Evolutionary conservation across 2,113 vertebrate genomes (phyloP).

Genomic region (Tonatia bakeri): DNA sequence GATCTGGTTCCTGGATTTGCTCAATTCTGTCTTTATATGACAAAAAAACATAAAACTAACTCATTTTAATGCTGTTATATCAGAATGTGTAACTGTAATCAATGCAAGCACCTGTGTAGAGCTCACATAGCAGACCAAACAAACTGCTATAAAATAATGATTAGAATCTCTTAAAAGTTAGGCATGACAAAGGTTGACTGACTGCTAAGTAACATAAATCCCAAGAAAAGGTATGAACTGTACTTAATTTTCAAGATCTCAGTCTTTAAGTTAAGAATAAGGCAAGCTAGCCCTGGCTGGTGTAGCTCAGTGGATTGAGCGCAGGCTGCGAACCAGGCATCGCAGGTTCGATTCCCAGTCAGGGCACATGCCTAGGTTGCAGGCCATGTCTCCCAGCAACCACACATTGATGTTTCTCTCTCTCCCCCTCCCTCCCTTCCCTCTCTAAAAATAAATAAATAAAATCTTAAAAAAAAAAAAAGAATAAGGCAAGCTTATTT

Average conservation of each 20-base stretch:
- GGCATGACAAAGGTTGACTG: conserved; percentile 80
- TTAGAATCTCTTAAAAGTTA: conserved; percentile 79
- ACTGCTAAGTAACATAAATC: conserved; percentile 73
- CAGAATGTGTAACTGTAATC: conserved; percentile 50
- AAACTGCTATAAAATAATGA: conserved; percentile 80
- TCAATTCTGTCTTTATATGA: conserved; percentile 21
- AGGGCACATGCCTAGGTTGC: too few relatives aligned
- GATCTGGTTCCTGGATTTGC: neutral
- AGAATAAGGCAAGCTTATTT: conserved; percentile 12
- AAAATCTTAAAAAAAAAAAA: too few relatives aligned
- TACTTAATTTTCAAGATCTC: neutral
- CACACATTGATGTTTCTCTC: too few relatives aligned
- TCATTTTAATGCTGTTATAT: conserved; percentile 5
- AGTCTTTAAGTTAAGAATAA: conserved; percentile 37
- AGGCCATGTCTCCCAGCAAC: too few relatives aligned
- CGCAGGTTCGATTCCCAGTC: too few relatives aligned
- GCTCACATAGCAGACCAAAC: conserved; percentile 75
- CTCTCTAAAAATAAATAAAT: too few relatives aligned
- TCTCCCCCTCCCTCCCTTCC: too few relatives aligned
- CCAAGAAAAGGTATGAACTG: neutral
- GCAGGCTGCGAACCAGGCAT: too few relatives aligned
- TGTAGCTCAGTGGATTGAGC: too few relatives aligned
- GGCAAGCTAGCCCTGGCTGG: too few relatives aligned
- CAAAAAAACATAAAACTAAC: neutral
- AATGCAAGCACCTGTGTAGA: conserved; percentile 82